A percentile compares a stretch with the other conserved stretches of the same genome.
Conservation (phyloP, 2,113 vertebrate species). For the Regulus satrapa region DNA sequence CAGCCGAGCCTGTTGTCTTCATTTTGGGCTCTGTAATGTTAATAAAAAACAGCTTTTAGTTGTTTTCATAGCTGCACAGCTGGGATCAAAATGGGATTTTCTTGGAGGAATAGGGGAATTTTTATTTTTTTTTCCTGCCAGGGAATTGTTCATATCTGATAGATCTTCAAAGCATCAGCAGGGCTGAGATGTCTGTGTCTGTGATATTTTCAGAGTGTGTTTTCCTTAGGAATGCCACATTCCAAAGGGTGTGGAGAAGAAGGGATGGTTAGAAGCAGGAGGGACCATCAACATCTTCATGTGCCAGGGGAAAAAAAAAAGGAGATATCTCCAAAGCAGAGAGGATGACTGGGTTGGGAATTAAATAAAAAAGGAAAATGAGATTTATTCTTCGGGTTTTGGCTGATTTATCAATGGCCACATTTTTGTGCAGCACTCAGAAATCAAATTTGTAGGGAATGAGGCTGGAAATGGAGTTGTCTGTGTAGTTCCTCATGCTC, state of each 20-base stretch:
- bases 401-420: background rate
- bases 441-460: background rate
- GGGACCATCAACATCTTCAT: background rate
- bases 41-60: background rate
- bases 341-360: background rate
- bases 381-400: background rate
- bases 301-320: background rate
- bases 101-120: background rate
- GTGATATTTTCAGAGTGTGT: background rate
- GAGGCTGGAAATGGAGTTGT: background rate
- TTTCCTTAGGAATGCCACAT: background rate
- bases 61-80: background rate
- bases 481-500: background rate
- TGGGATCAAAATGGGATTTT: background rate
- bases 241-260: background rate
- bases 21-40: background rate
- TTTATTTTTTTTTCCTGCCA: background rate
- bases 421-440: background rate
- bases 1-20: background rate
- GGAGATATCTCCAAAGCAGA: background rate
- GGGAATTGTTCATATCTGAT: accelerated
- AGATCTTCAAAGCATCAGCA: background rate
- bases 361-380: background rate
- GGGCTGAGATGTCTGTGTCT: background rate
- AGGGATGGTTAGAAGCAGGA: background rate